These are phyloP conservation scores for Solea solea DNA, from an alignment of 2,113 vertebrate species.

Conservation along the genomic window DNA sequence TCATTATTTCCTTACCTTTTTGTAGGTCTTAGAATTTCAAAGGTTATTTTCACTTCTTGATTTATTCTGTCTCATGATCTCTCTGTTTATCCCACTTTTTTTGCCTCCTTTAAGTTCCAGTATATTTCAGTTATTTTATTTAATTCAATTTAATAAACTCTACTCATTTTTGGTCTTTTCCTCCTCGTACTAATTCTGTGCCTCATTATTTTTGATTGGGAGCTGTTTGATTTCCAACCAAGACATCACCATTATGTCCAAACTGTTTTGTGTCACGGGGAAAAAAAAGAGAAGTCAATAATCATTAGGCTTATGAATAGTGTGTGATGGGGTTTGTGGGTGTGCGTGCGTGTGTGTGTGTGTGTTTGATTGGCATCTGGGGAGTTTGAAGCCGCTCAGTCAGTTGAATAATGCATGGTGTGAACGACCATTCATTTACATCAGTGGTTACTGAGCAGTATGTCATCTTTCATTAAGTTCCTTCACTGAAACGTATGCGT, in stretches of 20 bases:
- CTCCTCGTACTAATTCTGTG: not conserved
- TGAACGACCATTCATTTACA: constrained; percentile 39
- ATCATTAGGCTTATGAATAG: constrained; percentile 44
- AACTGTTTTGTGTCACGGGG: constrained; percentile 18
- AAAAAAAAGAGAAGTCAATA: constrained; percentile 36
- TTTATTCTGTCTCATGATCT: too few relatives aligned
- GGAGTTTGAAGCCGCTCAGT: constrained; percentile 12
- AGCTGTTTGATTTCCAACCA: not conserved
- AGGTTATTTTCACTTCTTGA: too few relatives aligned
- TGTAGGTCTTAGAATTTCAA: too few relatives aligned
- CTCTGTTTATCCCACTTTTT: too few relatives aligned
- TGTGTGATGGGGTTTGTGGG: constrained; percentile 18
- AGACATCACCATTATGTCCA: constrained; percentile 4
- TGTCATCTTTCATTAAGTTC: not conserved
- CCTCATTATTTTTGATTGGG: constrained; percentile 17
- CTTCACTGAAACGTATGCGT: not conserved
- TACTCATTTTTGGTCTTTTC: not conserved
- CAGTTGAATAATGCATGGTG: constrained; percentile 55
- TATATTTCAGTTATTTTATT: fast-evolving
- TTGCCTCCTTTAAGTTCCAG: not conserved
- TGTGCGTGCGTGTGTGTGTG: constrained; percentile 6
- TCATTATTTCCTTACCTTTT: too few relatives aligned
- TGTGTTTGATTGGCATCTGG: constrained; percentile 21
- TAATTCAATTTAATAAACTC: not conserved
- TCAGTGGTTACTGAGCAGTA: constrained; percentile 18